phyloP scores from a whole-genome alignment of 2,888 invertebrate species.

The Panopea generosa region DNA sequence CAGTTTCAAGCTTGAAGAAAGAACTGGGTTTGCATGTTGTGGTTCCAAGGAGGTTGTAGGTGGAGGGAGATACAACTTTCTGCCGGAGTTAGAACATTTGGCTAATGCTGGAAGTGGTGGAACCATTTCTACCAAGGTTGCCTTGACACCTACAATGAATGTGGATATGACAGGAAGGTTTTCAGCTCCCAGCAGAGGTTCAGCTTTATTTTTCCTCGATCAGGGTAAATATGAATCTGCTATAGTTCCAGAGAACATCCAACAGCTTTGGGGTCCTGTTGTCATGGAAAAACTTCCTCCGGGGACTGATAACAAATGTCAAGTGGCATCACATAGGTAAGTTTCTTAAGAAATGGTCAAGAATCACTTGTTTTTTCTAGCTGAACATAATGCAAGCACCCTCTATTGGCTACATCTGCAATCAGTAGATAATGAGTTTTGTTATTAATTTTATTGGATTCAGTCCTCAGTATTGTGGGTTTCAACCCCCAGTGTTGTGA shows the following conservation, averaged over 20 bases:
- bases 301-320: constrained; percentile 47
- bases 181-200: constrained; percentile 26
- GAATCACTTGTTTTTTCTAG: neutral
- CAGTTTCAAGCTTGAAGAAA: constrained; percentile 1
- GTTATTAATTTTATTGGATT: neutral
- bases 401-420: too few relatives aligned
- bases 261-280: constrained; percentile 52
- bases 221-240: constrained; percentile 39
- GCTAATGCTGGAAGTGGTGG: constrained; percentile 2
- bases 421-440: neutral
- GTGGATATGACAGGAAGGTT: constrained; percentile 35
- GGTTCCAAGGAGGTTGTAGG: constrained; percentile 15
- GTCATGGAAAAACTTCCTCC: constrained; percentile 45
- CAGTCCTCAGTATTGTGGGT: too few relatives aligned
- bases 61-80: constrained; percentile 33
- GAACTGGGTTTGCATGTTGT: constrained; percentile 21
- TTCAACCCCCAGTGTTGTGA: too few relatives aligned
- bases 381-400: neutral
- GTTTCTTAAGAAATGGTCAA: too few relatives aligned
- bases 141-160: neutral
- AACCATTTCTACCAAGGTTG: neutral
- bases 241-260: constrained; percentile 46
- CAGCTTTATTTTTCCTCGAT: constrained; percentile 32
- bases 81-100: constrained; percentile 18
- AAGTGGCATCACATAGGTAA: constrained; percentile 57